Evolutionary conservation across 2,888 invertebrate species (phyloP).

Genomic region (Andricus curvator): DNA sequence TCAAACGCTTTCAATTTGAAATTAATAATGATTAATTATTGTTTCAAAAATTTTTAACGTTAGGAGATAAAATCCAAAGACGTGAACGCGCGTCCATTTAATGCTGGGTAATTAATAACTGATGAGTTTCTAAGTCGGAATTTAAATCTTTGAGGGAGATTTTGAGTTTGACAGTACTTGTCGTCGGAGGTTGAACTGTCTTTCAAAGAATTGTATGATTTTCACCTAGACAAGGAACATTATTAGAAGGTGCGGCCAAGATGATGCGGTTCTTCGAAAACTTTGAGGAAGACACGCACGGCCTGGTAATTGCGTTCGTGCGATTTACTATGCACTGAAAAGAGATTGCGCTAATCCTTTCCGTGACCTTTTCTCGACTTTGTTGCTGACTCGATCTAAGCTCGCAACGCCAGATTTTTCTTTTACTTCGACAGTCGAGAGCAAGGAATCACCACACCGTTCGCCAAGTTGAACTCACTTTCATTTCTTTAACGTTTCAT

Average conservation of each 20-base stretch:
- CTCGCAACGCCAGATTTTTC: conserved; percentile 13
- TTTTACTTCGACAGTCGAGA: conserved; percentile 28
- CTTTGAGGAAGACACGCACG: conserved; percentile 40
- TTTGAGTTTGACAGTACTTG: conserved; percentile 2
- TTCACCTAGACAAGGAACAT: conserved; percentile 17
- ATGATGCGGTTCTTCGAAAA: conserved; percentile 40
- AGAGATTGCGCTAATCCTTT: conserved; percentile 40
- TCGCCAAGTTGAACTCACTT: conserved; percentile 12
- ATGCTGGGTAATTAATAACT: neutral
- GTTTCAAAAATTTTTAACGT: too few relatives aligned
- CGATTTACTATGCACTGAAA: conserved; percentile 37
- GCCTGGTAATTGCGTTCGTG: conserved; percentile 40
- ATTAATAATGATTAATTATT: too few relatives aligned
- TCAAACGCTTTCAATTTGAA: too few relatives aligned
- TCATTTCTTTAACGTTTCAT: conserved; percentile 5
- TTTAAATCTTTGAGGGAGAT: neutral
- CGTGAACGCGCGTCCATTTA: too few relatives aligned
- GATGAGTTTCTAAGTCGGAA: neutral
- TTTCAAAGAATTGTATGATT: conserved; percentile 36
- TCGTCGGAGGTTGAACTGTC: conserved; percentile 22
- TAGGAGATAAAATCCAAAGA: too few relatives aligned
- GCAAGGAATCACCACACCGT: conserved; percentile 20
- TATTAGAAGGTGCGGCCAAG: conserved; percentile 36
- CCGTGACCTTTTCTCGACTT: conserved; percentile 39
- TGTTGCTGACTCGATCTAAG: conserved; percentile 39